These are phyloP conservation scores for Drosophila monieri DNA, from an alignment of 2,888 invertebrate species.

Conservation along the genomic window DNA sequence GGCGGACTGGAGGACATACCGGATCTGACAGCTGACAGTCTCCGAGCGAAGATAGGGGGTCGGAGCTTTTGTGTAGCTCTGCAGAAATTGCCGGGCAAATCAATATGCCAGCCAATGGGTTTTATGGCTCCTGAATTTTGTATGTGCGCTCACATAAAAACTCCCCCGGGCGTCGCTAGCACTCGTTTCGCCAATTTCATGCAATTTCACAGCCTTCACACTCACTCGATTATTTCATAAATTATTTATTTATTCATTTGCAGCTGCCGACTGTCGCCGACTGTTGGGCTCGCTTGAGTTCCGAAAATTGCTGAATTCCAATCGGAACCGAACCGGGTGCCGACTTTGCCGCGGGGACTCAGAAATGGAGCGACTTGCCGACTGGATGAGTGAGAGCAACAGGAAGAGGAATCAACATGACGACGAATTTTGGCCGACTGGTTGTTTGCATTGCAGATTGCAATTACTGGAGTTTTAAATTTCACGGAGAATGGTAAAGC, in stretches of 20 bases:
- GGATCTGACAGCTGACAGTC: slow-evolving; percentile 6
- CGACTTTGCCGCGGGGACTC: slow-evolving; percentile 16
- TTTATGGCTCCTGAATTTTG: slow-evolving; percentile 21
- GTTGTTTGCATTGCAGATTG: slow-evolving; percentile 69
- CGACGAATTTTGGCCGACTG: slow-evolving; percentile 45
- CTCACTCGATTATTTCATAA: slow-evolving; percentile 46
- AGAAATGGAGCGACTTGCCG: slow-evolving; percentile 16
- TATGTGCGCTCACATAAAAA: slow-evolving; percentile 20
- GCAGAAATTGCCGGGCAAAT: slow-evolving; percentile 26
- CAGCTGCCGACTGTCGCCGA: slow-evolving; percentile 49
- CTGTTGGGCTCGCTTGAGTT: slow-evolving; percentile 36
- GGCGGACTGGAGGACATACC: not conserved
- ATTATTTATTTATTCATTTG: slow-evolving; percentile 66
- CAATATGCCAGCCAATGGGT: slow-evolving; percentile 25
- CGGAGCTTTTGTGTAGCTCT: not conserved
- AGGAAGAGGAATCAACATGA: slow-evolving; percentile 1
- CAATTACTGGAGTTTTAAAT: slow-evolving; percentile 63
- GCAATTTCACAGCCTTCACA: slow-evolving; percentile 40
- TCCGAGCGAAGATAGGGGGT: not conserved
- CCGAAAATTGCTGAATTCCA: slow-evolving; percentile 9
- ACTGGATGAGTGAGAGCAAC: slow-evolving; percentile 2
- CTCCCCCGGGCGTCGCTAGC: slow-evolving; percentile 11
- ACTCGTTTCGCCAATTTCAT: slow-evolving; percentile 31
- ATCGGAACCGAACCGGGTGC: slow-evolving; percentile 7
- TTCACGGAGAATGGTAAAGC: slow-evolving; percentile 35